Evolutionary conservation across 2,113 vertebrate genomes (phyloP).

Genomic region (Crypturellus undulatus): DNA sequence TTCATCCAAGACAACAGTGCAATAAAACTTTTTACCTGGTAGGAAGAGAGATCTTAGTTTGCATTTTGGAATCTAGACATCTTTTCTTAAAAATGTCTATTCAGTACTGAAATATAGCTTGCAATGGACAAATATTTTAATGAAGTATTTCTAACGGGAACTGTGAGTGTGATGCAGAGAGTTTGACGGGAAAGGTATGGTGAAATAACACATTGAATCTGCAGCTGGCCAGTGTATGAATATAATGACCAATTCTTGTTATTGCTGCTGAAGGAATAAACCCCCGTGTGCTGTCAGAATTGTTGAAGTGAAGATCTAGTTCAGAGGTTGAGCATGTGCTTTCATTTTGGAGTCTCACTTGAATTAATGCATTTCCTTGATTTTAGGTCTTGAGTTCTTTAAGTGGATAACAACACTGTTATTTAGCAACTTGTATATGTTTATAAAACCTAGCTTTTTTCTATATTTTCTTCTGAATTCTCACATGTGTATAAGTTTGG

Average conservation of each 20-base stretch:
- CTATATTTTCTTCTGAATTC: not conserved
- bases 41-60: not conserved
- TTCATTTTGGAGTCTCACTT: not conserved
- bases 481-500: not conserved
- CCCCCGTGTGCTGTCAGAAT: not conserved
- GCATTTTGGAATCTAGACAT: not conserved
- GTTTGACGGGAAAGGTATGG: not conserved
- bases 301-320: not conserved
- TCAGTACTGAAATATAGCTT: not conserved
- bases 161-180: not conserved
- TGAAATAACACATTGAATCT: not conserved
- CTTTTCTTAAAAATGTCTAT: not conserved
- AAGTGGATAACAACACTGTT: not conserved
- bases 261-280: not conserved
- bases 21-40: not conserved
- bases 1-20: not conserved
- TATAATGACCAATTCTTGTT: not conserved
- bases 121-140: not conserved
- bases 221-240: not conserved
- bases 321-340: accelerated
- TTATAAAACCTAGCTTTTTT: not conserved
- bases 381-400: not conserved
- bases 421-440: not conserved
- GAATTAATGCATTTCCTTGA: not conserved
- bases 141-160: not conserved